Base-by-base conservation (phyloP, 2,797 vertebrate genomes). In the Phalloptychus januarius region DNA sequence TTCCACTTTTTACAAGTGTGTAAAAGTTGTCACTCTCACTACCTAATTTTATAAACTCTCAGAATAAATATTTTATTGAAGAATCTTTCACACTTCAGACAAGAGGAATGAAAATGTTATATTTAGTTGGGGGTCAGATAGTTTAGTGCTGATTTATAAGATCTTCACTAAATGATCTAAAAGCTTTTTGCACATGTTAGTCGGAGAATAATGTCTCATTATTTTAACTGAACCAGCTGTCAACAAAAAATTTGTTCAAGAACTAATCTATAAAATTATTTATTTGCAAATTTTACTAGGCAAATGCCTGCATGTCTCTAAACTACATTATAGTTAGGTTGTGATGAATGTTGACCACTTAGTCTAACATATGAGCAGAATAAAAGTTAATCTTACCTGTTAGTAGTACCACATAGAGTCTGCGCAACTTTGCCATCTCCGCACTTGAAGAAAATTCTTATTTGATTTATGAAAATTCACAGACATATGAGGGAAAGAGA, bases 381-480 rank as follows among this genome's bases (percentile, higher is more conserved):
- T 16, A 77, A 52, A 3, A 52, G 42, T 18, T 12, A 48, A 56
- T 42, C 86, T 84, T 91, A 95, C 94, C 94, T 87, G 93, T 83
- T 65, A 91, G 5, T 77, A 94, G 80, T 77, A 79, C 87, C 25
- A 90, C 71, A 82, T 46, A 93, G 69, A 93, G 78, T 73, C 74
- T 79, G 79, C 75, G 79, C 61, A 87, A 76, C 77, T 78, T 85
- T 69, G 91, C 91, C 94, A 95, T 95, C 76, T 92, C 90, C 78
- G 88, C 76, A 74, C 71, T 84, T 77, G 75, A 74, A 56, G 4
- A 79, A 85, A 83, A 65, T 16, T 15, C 76, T 86, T 74, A 83
- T 87, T 76, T 18, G n/a, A 69, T 7, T 61, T 58, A 44, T 82
- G 31, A 80, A 89, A 81, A 61, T 56, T 50, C 76, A 74, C 42